These are phyloP conservation scores for Cephus pygmeus DNA, from an alignment of 2,888 invertebrate species.

Conservation along the genomic window DNA sequence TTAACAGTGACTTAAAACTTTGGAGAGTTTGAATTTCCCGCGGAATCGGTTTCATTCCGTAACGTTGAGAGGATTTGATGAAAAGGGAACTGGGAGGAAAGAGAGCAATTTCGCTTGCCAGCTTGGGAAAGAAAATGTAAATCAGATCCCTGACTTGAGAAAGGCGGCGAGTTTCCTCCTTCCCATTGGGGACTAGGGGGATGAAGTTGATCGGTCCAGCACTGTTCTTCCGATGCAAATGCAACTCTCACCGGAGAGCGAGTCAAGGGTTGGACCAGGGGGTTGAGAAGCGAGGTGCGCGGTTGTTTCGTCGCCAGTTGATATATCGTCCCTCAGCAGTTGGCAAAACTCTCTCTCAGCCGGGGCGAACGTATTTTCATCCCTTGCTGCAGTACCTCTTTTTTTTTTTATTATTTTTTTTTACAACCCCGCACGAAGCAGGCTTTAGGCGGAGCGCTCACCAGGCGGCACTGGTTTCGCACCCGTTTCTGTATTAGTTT, in stretches of 20 bases:
- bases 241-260: constrained; percentile 55
- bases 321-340: constrained; percentile 50
- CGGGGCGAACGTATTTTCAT: constrained; percentile 38
- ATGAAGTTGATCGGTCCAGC: constrained; percentile 46
- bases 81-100: background rate
- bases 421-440: constrained; percentile 36
- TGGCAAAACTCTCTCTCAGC: constrained; percentile 15
- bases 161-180: constrained; percentile 39
- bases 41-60: background rate
- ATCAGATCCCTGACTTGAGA: constrained; percentile 46
- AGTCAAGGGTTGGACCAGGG: constrained; percentile 1
- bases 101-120: background rate
- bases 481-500: constrained; percentile 61
- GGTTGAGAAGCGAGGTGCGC: constrained; percentile 12
- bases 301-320: constrained; percentile 61
- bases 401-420: constrained; percentile 29
- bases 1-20: background rate
- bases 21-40: background rate
- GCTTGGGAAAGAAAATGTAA: constrained; percentile 53
- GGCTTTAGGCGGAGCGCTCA: constrained; percentile 52
- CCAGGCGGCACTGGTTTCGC: constrained; percentile 23
- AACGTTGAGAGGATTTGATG: background rate
- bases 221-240: constrained; percentile 53
- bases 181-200: constrained; percentile 26
- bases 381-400: constrained; percentile 14